phyloP scores from a whole-genome alignment of 2,888 invertebrate genomes.

The Pyrocoelia pectoralis region DNA sequence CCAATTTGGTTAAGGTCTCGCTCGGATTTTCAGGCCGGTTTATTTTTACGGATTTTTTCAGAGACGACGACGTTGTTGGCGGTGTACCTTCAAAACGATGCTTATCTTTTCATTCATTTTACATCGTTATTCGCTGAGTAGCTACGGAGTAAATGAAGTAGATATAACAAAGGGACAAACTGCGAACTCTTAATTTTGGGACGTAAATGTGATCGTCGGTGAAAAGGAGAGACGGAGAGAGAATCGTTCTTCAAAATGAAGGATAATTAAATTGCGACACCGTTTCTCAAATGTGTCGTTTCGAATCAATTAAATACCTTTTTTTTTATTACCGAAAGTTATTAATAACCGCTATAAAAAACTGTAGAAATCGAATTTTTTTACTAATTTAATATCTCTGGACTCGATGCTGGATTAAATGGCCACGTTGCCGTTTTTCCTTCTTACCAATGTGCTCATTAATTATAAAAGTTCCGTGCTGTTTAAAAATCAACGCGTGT shows the following conservation, averaged over 20 bases:
- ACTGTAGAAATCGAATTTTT: neutral
- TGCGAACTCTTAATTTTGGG: constrained; percentile 34
- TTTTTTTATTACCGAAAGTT: constrained; percentile 1
- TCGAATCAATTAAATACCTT: neutral
- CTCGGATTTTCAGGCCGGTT: neutral
- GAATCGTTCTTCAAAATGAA: neutral
- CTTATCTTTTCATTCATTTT: constrained; percentile 30
- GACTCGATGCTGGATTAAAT: too few species aligned
- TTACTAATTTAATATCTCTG: too few species aligned
- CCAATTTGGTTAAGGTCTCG: neutral
- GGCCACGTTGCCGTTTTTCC: neutral
- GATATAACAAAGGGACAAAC: constrained; percentile 33
- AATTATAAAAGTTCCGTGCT: neutral
- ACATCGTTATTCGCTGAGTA: constrained; percentile 30
- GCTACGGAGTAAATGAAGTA: constrained; percentile 32
- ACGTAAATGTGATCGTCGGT: constrained; percentile 35
- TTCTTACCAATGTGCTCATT: neutral
- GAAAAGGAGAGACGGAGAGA: too few species aligned
- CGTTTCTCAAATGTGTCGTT: neutral
- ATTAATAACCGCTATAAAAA: neutral
- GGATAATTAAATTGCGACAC: neutral
- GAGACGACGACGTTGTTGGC: too few species aligned
- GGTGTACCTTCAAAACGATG: too few species aligned
- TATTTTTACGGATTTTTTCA: neutral
- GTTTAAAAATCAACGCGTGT: neutral